Conservation (phyloP, 1,140 invertebrate species). For the Psilanteris sp. region DNA sequence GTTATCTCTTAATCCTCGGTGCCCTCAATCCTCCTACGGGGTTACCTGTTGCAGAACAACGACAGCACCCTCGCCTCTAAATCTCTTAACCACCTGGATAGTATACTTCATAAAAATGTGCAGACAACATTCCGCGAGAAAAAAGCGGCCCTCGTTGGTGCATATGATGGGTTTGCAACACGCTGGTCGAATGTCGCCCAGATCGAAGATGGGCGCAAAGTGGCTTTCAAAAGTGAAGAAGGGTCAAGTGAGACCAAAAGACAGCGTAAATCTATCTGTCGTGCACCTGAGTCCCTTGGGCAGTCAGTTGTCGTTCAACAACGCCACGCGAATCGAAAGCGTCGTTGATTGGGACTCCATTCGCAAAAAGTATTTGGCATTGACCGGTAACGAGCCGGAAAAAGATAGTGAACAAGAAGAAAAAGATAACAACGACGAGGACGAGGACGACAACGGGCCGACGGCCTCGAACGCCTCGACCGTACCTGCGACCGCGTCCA, state of each 20-base stretch:
- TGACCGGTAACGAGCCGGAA: slow-evolving; percentile 86
- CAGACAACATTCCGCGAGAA: slow-evolving; percentile 83
- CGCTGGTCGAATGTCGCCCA: slow-evolving; percentile 85
- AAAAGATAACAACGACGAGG: slow-evolving; percentile 79
- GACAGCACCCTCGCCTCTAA: slow-evolving; percentile 97
- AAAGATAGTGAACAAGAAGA: slow-evolving; percentile 81
- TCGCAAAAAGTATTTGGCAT: slow-evolving; percentile 90
- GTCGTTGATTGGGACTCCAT: slow-evolving; percentile 95
- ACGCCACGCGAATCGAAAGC: slow-evolving; percentile 88
- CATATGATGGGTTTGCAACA: slow-evolving; percentile 90
- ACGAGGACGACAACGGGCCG: slow-evolving; percentile 74
- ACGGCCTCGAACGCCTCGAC: slow-evolving; percentile 70
- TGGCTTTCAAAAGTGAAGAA: slow-evolving; percentile 92
- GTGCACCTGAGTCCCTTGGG: slow-evolving; percentile 89
- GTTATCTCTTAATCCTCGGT: too few relatives aligned
- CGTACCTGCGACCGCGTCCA: slow-evolving; percentile 62
- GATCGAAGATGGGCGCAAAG: slow-evolving; percentile 90
- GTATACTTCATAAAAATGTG: slow-evolving; percentile 91
- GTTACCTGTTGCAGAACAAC: slow-evolving; percentile 86
- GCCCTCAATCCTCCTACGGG: too few relatives aligned
- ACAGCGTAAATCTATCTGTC: slow-evolving; percentile 87
- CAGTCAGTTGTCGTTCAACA: slow-evolving; percentile 89
- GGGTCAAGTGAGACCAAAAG: slow-evolving; percentile 87
- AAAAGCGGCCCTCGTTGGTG: slow-evolving; percentile 89
- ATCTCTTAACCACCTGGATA: slow-evolving; percentile 96